Base-by-base conservation (phyloP, 1,140 invertebrate species). In the Cardiocondyla obscurior region DNA sequence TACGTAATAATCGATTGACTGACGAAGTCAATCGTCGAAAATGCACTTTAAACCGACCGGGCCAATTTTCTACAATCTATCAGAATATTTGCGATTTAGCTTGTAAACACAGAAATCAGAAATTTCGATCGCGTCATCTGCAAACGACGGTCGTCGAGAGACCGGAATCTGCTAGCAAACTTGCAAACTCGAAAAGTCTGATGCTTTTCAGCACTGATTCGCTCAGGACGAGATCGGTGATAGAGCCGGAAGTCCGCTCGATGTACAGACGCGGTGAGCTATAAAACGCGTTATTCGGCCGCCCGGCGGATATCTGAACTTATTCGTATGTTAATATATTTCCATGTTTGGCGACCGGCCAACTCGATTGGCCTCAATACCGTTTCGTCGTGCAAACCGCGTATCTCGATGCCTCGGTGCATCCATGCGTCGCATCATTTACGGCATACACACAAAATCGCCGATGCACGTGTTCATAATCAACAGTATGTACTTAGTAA, bases 241-340 rank as follows among this genome's bases (percentile, higher is more conserved):
- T 58, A 57, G 36, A 28, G 14, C 16, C 28, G 70, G 82, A 79
- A 82, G 72, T 42, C 58, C 60, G 64, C 33, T 82, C 79, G 74
- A 53, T 84, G 69, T 83, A 74, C 57, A 39, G 82, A 79, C 57
- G 83, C 76, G 77, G 62, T 72, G 81, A 70, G 64, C 81, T 79
- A 86, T 87, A 88, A 85, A 84, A 57, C 57, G 53, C 79, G 64
- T 85, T 86, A 88, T 86, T 85, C 82, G 36, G 51, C 28, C 36
- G 44, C 57, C 72, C 51, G 44, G 39, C 39, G 57, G 77, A 85
- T 77, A 77, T 88, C 85, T 85, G 81, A 76, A 87, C 86, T 90
- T 90, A 90, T 91, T 89, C 90, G 83, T 88, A 89, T 89, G 85
- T 89, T 91, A 90, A 90, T 88, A 90, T 89, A 91, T 89, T 89